Conservation (phyloP, 1,140 invertebrate species). For the Drosophila lacteicornis region DNA sequence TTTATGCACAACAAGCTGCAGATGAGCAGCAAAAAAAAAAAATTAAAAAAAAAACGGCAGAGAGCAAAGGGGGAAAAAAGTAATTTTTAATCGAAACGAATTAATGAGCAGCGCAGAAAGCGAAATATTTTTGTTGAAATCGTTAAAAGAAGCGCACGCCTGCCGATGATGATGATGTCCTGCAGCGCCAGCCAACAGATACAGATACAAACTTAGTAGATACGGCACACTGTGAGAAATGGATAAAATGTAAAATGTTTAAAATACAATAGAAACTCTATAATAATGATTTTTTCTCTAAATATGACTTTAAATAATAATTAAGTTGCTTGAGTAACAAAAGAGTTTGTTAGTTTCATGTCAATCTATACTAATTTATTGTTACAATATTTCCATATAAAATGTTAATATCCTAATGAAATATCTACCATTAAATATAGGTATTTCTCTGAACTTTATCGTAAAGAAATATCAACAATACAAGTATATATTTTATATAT, state of each 20-base stretch:
- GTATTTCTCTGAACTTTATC: no score
- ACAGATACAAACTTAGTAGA: slow-evolving; percentile 31
- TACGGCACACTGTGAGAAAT: slow-evolving; percentile 8
- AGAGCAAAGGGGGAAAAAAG: slow-evolving; percentile 33
- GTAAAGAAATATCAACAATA: no score
- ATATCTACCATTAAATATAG: no score
- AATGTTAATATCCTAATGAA: no score
- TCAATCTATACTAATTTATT: no score
- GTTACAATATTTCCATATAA: no score
- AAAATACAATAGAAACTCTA: neutral
- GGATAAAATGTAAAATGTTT: no score
- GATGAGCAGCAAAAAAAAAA: slow-evolving; percentile 68
- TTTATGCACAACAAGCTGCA: slow-evolving; percentile 79
- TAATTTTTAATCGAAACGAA: slow-evolving; percentile 81
- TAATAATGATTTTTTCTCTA: no score
- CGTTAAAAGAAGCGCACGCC: slow-evolving; percentile 78
- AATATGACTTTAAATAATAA: no score
- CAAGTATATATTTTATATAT: no score
- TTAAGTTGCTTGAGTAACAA: accelerated
- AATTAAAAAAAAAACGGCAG: slow-evolving; percentile 7
- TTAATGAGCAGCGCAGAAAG: slow-evolving; percentile 76
- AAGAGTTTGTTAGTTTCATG: no score
- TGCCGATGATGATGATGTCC: slow-evolving; percentile 77
- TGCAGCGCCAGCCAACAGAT: slow-evolving; percentile 57
- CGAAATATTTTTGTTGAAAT: slow-evolving; percentile 78